Base-by-base conservation (phyloP, 2,113 vertebrate species). In the Sebastes schlegelii region DNA sequence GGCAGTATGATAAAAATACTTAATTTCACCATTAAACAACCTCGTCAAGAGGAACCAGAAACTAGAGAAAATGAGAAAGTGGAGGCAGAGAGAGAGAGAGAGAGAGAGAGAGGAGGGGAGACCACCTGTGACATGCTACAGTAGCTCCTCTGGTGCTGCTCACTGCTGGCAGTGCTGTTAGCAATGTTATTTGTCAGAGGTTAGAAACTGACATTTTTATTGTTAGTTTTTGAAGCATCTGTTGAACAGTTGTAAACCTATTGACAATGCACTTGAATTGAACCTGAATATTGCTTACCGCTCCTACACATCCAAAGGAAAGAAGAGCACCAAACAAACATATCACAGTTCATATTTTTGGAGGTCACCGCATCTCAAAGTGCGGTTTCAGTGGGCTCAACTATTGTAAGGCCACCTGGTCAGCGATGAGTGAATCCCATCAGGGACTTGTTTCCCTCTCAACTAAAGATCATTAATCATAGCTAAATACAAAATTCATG, bases 401-500 rank as follows among this genome's bases (percentile, higher is more conserved):
- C 52, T 26, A 51, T 40, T 61, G 46, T 14, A n/a, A 43, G 23
- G 34, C 52, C 2, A 5, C 21, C 46, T 14, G 61, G 42, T 76
- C 61, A 63, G 5, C 45, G 9, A 8, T 26, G 72, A 87, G 61
- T 65, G 73, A 68, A 78, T 67, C 52, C 45, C 26, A 60, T 57
- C 34, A 63, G 62, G 23, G 16, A 54, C 48, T 61, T 21, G n/a
- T 86, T 82, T 81, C 68, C 12, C 52, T 23, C 26, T 7, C 63
- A 79, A 48, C 13, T 16, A 74, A 77, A 58, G 40, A 77, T 45
- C 77, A 88, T 92, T 81, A 88, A 90, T 91, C 80, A 89, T 70
- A 77, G 88, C 64, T 82, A 80, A 62, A 86, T 51, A 11, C 85
- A 79, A 82, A 69, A 69, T 43, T 51, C 57, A 7, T n/a, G 3